Evolutionary conservation across 2,797 vertebrate species (phyloP).

Genomic region (Apodemus agrarius): DNA sequence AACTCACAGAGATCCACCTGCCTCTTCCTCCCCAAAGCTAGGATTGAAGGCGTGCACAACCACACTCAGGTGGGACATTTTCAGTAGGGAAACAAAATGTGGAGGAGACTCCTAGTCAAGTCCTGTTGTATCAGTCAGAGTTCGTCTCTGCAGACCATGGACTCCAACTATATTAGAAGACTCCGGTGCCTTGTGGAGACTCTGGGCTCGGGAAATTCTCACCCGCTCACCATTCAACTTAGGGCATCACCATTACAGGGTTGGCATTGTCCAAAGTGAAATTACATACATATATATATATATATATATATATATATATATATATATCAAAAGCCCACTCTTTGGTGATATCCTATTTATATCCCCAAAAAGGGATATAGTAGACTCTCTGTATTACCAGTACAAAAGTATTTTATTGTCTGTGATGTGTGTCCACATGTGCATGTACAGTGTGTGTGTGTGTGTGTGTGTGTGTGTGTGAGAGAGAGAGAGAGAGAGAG

Average conservation of each 20-base stretch:
- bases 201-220: background rate
- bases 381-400: background rate
- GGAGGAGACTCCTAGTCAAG: background rate
- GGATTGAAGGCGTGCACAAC: background rate
- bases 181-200: background rate
- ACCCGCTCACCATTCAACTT: background rate
- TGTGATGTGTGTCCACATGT: too few species aligned
- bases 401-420: conserved; percentile 16
- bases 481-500: too few species aligned
- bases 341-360: background rate
- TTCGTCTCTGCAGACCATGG: conserved; percentile 2
- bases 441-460: background rate
- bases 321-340: background rate
- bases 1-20: background rate
- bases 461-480: background rate
- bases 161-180: conserved; percentile 13
- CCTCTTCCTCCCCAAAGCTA: background rate
- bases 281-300: too few species aligned
- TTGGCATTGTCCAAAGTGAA: background rate
- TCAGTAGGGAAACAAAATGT: background rate
- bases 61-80: background rate
- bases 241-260: background rate
- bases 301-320: too few species aligned
- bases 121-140: background rate
- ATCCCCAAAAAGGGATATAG: background rate